A percentile compares a stretch with the other conserved stretches of the same genome.
Conservation (phyloP, 2,888 invertebrate species). For the Fragum fragum region DNA sequence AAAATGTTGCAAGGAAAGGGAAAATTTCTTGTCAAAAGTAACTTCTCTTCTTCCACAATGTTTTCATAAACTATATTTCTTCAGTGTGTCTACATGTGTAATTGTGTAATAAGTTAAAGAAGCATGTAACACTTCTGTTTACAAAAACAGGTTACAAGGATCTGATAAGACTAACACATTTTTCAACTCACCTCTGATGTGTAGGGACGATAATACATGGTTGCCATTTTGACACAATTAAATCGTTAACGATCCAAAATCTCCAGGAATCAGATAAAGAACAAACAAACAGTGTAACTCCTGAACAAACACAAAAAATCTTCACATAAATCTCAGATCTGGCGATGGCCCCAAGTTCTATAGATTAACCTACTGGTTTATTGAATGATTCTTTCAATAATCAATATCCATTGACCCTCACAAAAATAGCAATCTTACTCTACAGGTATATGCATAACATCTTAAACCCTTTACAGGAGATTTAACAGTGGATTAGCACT, state of each 20-base stretch:
- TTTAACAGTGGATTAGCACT: neutral
- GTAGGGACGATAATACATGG: conserved; percentile 85
- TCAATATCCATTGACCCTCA: conserved; percentile 19
- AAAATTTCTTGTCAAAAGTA: too few species aligned
- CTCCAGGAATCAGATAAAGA: conserved; percentile 34
- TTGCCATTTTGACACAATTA: conserved; percentile 80
- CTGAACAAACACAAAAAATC: conserved; percentile 17
- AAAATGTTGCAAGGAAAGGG: too few species aligned
- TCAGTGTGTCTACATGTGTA: too few species aligned
- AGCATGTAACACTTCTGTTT: too few species aligned
- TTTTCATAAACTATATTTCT: too few species aligned
- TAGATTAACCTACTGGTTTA: conserved; percentile 14
- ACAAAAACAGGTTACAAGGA: neutral
- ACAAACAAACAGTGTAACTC: conserved; percentile 21
- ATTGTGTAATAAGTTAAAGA: too few species aligned
- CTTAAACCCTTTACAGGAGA: neutral
- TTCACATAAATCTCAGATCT: neutral
- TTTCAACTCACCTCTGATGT: conserved; percentile 79
- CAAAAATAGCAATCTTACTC: neutral
- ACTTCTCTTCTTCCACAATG: too few species aligned
- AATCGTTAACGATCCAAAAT: neutral
- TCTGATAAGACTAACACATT: conserved; percentile 10
- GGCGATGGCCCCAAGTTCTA: conserved; percentile 4
- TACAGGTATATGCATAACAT: conserved; percentile 4
- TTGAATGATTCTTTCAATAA: conserved; percentile 24